Evolutionary conservation across 2,888 invertebrate genomes (phyloP).

Genomic region (Philereme vetulata): DNA sequence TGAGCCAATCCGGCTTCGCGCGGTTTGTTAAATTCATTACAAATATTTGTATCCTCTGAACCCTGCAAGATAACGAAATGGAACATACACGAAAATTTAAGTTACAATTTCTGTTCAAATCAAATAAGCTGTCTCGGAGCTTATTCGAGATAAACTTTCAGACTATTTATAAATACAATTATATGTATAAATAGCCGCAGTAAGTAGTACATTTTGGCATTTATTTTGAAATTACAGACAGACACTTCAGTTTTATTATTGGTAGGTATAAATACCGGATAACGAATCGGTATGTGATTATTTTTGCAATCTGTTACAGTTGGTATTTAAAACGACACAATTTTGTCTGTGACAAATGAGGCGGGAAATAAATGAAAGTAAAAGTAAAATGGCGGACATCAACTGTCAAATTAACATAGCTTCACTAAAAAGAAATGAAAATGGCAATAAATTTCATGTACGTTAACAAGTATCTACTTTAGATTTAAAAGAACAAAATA

Average conservation of each 20-base stretch:
- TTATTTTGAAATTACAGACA: too few species aligned
- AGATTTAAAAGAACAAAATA: not conserved
- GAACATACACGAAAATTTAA: too few species aligned
- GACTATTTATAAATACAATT: too few species aligned
- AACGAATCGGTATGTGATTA: too few species aligned
- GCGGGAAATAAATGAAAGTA: slow-evolving; percentile 45
- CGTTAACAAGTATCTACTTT: slow-evolving; percentile 3
- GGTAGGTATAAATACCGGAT: too few species aligned
- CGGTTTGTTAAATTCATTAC: not conserved
- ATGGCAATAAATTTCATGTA: slow-evolving; percentile 21
- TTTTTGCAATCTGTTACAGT: slow-evolving; percentile 23
- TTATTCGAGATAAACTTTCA: too few species aligned
- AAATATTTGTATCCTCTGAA: too few species aligned
- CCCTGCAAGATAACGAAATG: too few species aligned
- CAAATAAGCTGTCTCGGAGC: not conserved
- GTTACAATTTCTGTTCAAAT: too few species aligned
- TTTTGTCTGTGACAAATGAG: slow-evolving; percentile 41
- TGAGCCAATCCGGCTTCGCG: not conserved
- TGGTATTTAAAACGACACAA: slow-evolving; percentile 33
- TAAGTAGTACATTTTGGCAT: too few species aligned
- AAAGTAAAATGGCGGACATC: slow-evolving; percentile 51
- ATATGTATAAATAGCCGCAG: too few species aligned
- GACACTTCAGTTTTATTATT: too few species aligned
- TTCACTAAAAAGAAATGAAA: slow-evolving; percentile 25
- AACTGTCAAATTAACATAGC: slow-evolving; percentile 55